Conservation (phyloP, 2,888 invertebrate genomes). For the Melolontha melolontha region DNA sequence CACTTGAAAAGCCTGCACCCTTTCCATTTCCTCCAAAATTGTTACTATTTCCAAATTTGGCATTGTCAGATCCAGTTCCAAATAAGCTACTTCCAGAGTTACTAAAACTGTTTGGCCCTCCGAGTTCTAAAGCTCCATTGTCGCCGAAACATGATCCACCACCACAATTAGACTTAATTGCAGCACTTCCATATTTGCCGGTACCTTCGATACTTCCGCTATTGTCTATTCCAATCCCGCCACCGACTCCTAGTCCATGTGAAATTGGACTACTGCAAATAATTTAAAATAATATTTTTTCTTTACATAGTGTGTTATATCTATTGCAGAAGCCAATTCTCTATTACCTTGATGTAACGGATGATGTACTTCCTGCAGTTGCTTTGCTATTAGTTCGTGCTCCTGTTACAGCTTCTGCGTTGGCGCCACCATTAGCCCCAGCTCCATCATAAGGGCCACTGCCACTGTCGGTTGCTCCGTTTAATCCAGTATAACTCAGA, state of each 20-base stretch:
- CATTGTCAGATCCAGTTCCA: constrained; percentile 5
- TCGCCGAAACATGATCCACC: constrained; percentile 18
- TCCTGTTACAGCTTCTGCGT: neutral
- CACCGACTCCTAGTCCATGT: constrained; percentile 35
- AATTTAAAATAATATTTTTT: constrained; percentile 1
- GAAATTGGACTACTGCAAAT: constrained; percentile 6
- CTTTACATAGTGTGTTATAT: too few relatives aligned
- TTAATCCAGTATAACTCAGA: neutral
- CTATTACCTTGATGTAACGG: constrained; percentile 12
- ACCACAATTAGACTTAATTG: constrained; percentile 30
- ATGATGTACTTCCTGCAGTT: constrained; percentile 15
- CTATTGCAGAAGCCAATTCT: neutral
- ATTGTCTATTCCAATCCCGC: constrained; percentile 36
- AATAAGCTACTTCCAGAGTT: constrained; percentile 5
- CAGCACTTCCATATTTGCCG: constrained; percentile 37
- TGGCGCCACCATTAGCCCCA: constrained; percentile 22
- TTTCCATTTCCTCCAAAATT: neutral
- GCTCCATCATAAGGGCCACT: neutral
- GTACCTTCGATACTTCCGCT: constrained; percentile 32
- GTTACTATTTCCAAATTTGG: neutral
- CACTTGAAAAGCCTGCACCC: constrained; percentile 3
- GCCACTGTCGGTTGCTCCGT: neutral
- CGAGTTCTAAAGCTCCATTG: constrained; percentile 3
- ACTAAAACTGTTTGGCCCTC: neutral
- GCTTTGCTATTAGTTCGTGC: constrained; percentile 4